These are phyloP conservation scores for Ptilodon capucinus DNA, from an alignment of 2,888 invertebrate species.

Conservation along the genomic window DNA sequence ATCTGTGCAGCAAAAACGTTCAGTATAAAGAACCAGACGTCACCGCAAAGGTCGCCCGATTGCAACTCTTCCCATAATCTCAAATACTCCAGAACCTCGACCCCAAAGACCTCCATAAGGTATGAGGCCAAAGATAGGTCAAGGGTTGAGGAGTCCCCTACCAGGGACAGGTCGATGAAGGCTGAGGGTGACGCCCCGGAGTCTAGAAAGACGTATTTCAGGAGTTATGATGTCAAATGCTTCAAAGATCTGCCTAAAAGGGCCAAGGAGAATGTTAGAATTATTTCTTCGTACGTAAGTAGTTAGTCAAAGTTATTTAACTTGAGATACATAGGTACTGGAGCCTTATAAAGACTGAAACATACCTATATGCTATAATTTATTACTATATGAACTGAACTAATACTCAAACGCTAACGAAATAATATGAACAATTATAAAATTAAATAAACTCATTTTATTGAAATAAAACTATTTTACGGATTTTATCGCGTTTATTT, in stretches of 20 bases:
- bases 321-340: too few relatives aligned
- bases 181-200: conserved; percentile 18
- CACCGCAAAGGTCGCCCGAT: conserved; percentile 8
- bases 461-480: too few relatives aligned
- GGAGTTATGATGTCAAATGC: conserved; percentile 39
- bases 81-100: background rate
- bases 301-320: background rate
- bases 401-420: too few relatives aligned
- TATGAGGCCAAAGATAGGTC: conserved; percentile 18
- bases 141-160: conserved; percentile 41
- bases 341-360: too few relatives aligned
- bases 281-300: conserved; percentile 33
- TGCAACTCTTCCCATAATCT: conserved; percentile 2
- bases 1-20: conserved; percentile 4
- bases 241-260: conserved; percentile 36
- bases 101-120: conserved; percentile 2
- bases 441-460: too few relatives aligned
- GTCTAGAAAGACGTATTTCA: conserved; percentile 13
- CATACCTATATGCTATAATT: too few relatives aligned
- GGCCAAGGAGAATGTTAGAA: conserved; percentile 27
- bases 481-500: too few relatives aligned
- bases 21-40: conserved; percentile 10
- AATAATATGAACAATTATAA: too few relatives aligned
- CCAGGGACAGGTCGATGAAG: conserved; percentile 34
- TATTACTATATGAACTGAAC: too few relatives aligned